Percentiles rank a stretch among this genome's conserved stretches.
Conservation (phyloP, 2,888 invertebrate species). For the Himalopsyche kuldschensis region DNA sequence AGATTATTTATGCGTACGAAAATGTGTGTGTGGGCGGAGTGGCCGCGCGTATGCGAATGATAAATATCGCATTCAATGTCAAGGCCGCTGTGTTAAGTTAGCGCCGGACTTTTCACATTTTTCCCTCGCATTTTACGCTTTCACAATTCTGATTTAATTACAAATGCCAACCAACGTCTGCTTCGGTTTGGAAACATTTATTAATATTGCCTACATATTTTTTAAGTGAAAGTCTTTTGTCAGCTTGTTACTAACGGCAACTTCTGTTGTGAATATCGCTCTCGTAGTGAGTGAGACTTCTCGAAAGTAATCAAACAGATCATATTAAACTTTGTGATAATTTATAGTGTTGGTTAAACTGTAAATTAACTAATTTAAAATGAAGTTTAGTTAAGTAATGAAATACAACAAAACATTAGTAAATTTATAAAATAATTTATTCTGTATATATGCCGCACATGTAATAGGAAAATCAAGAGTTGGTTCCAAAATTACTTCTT, state of each 20-base stretch:
- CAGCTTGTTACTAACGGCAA: background rate
- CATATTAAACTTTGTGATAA: too few relatives aligned
- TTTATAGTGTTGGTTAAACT: too few relatives aligned
- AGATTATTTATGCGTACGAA: background rate
- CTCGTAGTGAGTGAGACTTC: background rate
- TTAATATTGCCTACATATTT: background rate
- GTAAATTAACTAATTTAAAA: too few relatives aligned
- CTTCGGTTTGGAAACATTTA: background rate
- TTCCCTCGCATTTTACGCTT: background rate
- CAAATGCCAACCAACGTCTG: background rate
- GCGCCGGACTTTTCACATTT: background rate
- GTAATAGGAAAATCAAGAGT: too few relatives aligned
- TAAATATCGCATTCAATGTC: background rate
- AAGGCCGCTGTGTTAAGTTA: background rate
- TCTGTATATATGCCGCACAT: too few relatives aligned
- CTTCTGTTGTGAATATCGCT: background rate
- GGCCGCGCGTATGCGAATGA: background rate
- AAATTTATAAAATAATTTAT: too few relatives aligned
- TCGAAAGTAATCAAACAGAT: background rate
- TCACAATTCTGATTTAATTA: background rate
- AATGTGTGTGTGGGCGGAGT: background rate
- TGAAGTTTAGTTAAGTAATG: too few relatives aligned
- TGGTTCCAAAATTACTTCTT: too few relatives aligned
- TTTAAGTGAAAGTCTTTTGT: background rate
- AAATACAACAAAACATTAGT: too few relatives aligned